Conservation (phyloP, 2,888 invertebrate species). For the Exocentrus adspersus region DNA sequence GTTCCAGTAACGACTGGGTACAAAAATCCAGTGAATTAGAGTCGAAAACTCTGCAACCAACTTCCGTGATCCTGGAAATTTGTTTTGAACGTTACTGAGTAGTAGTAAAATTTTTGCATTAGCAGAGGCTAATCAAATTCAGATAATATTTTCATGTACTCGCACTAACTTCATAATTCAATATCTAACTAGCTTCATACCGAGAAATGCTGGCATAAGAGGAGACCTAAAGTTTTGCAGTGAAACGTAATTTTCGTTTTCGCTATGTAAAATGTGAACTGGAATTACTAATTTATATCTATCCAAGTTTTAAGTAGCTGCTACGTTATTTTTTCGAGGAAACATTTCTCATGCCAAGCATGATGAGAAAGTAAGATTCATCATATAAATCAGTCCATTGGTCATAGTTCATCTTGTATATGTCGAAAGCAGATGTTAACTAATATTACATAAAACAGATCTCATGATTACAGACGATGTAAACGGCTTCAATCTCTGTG, state of each 20-base stretch:
- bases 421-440: slow-evolving; percentile 15
- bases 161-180: background rate
- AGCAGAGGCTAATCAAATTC: background rate
- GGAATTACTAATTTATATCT: too few relatives aligned
- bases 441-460: slow-evolving; percentile 17
- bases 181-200: background rate
- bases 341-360: too few relatives aligned
- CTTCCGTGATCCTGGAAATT: background rate
- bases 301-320: too few relatives aligned
- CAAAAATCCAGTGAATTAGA: too few relatives aligned
- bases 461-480: slow-evolving; percentile 76
- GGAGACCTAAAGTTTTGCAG: background rate
- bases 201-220: too few relatives aligned
- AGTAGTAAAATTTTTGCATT: slow-evolving; percentile 4
- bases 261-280: too few relatives aligned
- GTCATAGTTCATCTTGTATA: background rate
- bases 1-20: too few relatives aligned
- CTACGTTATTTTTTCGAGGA: too few relatives aligned
- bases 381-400: background rate
- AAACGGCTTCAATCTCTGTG: slow-evolving; percentile 77
- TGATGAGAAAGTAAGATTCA: background rate
- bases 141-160: background rate
- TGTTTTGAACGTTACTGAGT: background rate
- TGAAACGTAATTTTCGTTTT: too few relatives aligned
- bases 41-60: too few relatives aligned